Base-by-base conservation (phyloP, 2,113 vertebrate genomes). In the Gila orcuttii region DNA sequence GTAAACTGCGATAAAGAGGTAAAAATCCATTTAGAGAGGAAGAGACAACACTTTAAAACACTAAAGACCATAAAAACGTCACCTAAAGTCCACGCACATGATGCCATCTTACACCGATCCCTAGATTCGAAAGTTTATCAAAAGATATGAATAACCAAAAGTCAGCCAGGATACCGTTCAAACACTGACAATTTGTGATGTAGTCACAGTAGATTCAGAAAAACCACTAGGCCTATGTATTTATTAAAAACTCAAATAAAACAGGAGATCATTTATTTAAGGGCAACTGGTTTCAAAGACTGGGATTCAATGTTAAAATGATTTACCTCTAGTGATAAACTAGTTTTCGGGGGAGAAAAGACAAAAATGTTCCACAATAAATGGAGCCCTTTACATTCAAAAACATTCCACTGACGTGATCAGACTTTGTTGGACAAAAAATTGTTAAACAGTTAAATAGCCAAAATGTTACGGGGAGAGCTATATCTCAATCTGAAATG, bases 371-470 rank as follows among this genome's bases (percentile, higher is more conserved):
- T 89, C 77, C 71, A 82, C 64, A 78, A 64, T 82, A 87, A 73
- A 83, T 83, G 77, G 73, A 87, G 85, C 85, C 86, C 85, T 89
- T 87, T 66, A 89, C 88, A 78, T 89, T 85, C 28, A 85, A 76
- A 57, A 28, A 79, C 86, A 86, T 64, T 82, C 69, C 77, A 81
- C 60, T 86, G 68, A 86, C 39, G 59, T 77, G 79, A 84, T 84
- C 73, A 79, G 50, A 64, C 55, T 31, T 62, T 25, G 79, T 83
- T 42, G 13, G 69, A 59, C 3, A 73, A 39, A 78, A 82, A 74
- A 1, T 8, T 33, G 28, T 79, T 79, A 83, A 85, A 86, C 87
- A 85, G 85, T 86, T 73, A 82, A 87, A 47, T 75, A 82, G 83
- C 82, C 86, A 83, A 87, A 82, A 78, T 74, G n/a, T 79, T 83